Percentiles rank a stretch among this genome's conserved stretches.
phyloP scores from a whole-genome alignment of 2,113 vertebrate species.

The Oncorhynchus masou region DNA sequence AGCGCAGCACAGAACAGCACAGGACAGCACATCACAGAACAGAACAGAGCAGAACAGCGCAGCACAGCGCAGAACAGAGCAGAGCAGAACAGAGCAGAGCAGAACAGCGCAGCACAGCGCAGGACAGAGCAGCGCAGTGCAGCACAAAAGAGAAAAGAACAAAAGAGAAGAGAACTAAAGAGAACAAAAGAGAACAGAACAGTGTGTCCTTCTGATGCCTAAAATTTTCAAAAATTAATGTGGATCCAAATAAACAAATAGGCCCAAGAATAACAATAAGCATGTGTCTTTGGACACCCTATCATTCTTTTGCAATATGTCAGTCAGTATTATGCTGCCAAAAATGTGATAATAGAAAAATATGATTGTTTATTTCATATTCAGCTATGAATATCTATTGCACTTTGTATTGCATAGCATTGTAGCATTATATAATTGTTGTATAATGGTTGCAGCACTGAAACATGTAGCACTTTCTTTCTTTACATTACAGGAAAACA shows the following conservation, averaged over 20 bases:
- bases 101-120: too few relatives aligned
- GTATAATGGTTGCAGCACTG: slow-evolving; percentile 1
- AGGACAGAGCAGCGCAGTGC: too few relatives aligned
- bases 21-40: too few relatives aligned
- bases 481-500: background rate
- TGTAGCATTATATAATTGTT: background rate
- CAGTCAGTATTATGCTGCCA: slow-evolving; percentile 38
- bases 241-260: background rate
- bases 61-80: too few relatives aligned
- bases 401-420: background rate
- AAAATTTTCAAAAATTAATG: too few relatives aligned
- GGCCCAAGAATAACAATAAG: slow-evolving; percentile 31
- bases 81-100: too few relatives aligned
- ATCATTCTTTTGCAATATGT: slow-evolving; percentile 65
- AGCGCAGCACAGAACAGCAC: too few relatives aligned
- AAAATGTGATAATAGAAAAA: slow-evolving; percentile 23
- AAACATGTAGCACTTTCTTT: background rate
- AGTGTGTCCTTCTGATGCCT: slow-evolving; percentile 25
- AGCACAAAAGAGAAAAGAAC: too few relatives aligned
- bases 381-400: background rate
- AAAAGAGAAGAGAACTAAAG: too few relatives aligned
- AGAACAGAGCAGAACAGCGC: too few relatives aligned
- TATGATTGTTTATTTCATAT: background rate
- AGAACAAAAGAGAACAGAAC: background rate
- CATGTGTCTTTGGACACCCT: slow-evolving; percentile 64